These are phyloP conservation scores for Amphiprion percula DNA, from an alignment of 2,113 vertebrate genomes.

Conservation along the genomic window DNA sequence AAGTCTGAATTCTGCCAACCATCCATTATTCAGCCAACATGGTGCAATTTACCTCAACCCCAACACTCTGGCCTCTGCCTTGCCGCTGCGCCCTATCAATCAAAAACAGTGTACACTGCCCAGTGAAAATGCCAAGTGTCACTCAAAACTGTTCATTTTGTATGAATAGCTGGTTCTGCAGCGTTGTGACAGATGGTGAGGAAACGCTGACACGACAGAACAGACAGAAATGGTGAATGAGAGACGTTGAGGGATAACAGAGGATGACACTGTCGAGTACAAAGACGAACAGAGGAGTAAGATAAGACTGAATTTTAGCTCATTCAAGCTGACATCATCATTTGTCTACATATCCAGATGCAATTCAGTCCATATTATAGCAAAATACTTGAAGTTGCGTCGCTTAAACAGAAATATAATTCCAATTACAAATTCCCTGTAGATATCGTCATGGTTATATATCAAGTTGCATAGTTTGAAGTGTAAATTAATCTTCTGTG, in stretches of 20 bases:
- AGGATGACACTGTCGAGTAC: conserved; percentile 12
- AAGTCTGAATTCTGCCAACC: conserved; percentile 8
- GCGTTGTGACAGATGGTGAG: conserved; percentile 16
- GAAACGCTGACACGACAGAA: conserved; percentile 22
- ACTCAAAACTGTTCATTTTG: conserved; percentile 17
- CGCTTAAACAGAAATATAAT: background rate
- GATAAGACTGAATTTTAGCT: background rate
- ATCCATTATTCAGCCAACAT: conserved; percentile 3
- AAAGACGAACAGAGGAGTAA: background rate
- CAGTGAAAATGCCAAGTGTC: conserved; percentile 19
- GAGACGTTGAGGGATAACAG: conserved; percentile 19
- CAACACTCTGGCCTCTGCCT: background rate
- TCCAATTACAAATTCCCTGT: background rate
- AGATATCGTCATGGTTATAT: too few species aligned
- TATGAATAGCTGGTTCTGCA: conserved; percentile 19
- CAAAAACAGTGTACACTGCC: conserved; percentile 10
- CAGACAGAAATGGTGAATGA: conserved; percentile 4
- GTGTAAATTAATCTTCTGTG: conserved; percentile 5
- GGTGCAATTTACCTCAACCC: conserved; percentile 3
- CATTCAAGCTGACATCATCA: conserved; percentile 19
- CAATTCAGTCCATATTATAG: background rate
- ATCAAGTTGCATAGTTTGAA: too few species aligned
- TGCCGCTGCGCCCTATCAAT: conserved; percentile 19
- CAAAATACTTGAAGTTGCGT: background rate
- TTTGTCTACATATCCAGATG: background rate